These are phyloP conservation scores for Calosoma granatense DNA, from an alignment of 1,140 invertebrate species.

Conservation along the genomic window DNA sequence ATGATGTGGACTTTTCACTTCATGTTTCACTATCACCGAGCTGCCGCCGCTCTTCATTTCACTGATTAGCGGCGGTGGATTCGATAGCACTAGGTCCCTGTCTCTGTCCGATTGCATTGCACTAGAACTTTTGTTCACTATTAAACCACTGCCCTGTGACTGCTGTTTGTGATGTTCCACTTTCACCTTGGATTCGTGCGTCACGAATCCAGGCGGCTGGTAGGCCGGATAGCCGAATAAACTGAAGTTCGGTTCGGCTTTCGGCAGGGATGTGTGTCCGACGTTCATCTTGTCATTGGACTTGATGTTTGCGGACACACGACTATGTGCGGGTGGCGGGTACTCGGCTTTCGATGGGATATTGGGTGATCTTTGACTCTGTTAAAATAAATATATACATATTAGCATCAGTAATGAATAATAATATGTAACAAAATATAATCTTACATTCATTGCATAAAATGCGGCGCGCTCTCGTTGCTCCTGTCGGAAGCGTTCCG, in stretches of 20 bases:
- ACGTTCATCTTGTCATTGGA: conserved; percentile 42
- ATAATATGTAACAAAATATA: conserved; percentile 11
- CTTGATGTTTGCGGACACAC: conserved; percentile 34
- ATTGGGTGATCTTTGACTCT: conserved; percentile 36
- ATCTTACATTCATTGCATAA: conserved; percentile 17
- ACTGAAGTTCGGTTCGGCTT: conserved; percentile 63
- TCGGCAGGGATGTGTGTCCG: conserved; percentile 47
- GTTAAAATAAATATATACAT: conserved; percentile 11
- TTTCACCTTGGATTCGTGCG: conserved; percentile 40
- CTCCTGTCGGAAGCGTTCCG: conserved; percentile 24
- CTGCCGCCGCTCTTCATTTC: conserved; percentile 47
- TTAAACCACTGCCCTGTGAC: conserved; percentile 31
- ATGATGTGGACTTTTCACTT: conserved; percentile 48
- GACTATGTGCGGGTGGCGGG: conserved; percentile 46
- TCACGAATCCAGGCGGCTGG: conserved; percentile 39
- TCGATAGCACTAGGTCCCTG: conserved; percentile 44
- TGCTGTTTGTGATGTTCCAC: conserved; percentile 40
- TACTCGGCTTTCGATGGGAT: conserved; percentile 45
- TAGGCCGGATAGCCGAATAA: conserved; percentile 59
- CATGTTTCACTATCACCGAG: conserved; percentile 69
- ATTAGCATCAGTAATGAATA: neutral
- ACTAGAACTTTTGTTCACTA: conserved; percentile 31
- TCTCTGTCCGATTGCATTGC: conserved; percentile 38
- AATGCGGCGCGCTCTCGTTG: conserved; percentile 20
- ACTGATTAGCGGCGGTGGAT: conserved; percentile 47